phyloP scores from a whole-genome alignment of 2,888 invertebrate genomes.

The Pardosa pseudoannulata region DNA sequence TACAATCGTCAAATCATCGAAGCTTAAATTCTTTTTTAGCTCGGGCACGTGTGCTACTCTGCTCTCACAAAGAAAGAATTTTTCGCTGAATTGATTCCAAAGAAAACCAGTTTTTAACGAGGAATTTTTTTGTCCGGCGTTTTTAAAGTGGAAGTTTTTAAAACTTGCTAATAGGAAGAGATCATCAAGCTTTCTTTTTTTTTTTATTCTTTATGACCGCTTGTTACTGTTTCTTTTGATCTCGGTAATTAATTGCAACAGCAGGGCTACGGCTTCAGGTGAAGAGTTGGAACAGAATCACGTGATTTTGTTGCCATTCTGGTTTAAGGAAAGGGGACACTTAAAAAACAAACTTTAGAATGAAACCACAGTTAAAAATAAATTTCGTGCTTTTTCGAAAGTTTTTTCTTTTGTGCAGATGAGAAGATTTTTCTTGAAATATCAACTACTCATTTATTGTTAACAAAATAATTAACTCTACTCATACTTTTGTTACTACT shows the following conservation, averaged over 20 bases:
- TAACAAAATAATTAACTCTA: no score
- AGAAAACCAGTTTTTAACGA: constrained; percentile 41
- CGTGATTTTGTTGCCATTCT: no score
- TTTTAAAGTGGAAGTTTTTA: constrained; percentile 46
- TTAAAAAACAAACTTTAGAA: no score
- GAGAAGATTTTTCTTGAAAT: no score
- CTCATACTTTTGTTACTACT: no score
- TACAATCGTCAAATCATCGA: constrained; percentile 68
- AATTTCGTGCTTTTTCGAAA: no score
- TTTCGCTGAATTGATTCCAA: constrained; percentile 58
- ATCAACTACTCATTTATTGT: no score
- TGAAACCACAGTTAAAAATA: no score
- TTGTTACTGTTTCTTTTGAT: background rate
- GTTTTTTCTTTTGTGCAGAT: no score
- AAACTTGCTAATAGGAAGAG: constrained; percentile 16
- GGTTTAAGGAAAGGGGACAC: no score
- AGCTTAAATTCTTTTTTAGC: constrained; percentile 62
- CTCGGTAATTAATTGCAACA: background rate
- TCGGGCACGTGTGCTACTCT: constrained; percentile 15
- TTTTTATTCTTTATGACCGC: background rate
- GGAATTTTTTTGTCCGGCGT: constrained; percentile 38
- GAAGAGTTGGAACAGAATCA: no score
- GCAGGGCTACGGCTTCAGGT: background rate
- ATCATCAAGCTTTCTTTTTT: background rate
- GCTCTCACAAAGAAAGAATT: constrained; percentile 42